Percentiles rank a stretch among this genome's conserved stretches.
These are phyloP conservation scores for Drosophila grimshawi DNA, from an alignment of 1,140 invertebrate species.

Conservation along the genomic window DNA sequence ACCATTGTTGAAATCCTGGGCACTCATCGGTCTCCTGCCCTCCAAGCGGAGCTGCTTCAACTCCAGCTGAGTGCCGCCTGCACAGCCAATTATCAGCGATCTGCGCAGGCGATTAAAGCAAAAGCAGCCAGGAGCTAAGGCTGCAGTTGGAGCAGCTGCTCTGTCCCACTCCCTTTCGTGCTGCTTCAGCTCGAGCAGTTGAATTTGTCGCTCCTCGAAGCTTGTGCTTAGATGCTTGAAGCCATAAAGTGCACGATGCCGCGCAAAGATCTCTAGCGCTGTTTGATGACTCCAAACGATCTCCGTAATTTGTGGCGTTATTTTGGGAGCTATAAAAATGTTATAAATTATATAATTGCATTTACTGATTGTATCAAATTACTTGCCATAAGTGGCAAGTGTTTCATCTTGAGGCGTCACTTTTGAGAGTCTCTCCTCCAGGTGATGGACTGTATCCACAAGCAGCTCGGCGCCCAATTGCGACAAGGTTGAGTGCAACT, in stretches of 20 bases:
- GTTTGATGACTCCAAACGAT: slow-evolving; percentile 88
- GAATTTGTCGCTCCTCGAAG: slow-evolving; percentile 86
- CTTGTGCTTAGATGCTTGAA: slow-evolving; percentile 87
- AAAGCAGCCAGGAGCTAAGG: slow-evolving; percentile 48
- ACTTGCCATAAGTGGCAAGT: slow-evolving; percentile 89
- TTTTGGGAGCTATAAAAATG: slow-evolving; percentile 88
- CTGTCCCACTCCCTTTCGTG: slow-evolving; percentile 10
- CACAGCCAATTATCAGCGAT: slow-evolving; percentile 87
- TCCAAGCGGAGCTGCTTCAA: slow-evolving; percentile 86
- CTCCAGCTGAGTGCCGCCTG: slow-evolving; percentile 86
- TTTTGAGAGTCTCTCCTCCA: slow-evolving; percentile 87
- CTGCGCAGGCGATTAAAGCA: slow-evolving; percentile 57
- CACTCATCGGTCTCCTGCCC: slow-evolving; percentile 87
- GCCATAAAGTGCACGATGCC: slow-evolving; percentile 88
- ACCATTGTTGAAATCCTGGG: slow-evolving; percentile 89
- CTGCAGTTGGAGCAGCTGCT: too few species aligned
- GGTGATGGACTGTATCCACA: slow-evolving; percentile 87
- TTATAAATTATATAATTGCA: background rate
- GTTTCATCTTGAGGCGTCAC: slow-evolving; percentile 87
- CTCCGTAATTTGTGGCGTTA: slow-evolving; percentile 86
- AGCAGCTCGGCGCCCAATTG: slow-evolving; percentile 89
- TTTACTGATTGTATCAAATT: slow-evolving; percentile 9
- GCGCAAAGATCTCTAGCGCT: slow-evolving; percentile 87
- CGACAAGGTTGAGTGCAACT: slow-evolving; percentile 89
- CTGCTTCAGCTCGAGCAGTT: slow-evolving; percentile 86